A percentile compares a stretch with the other conserved stretches of the same genome.
Conservation (phyloP, 2,888 invertebrate species). For the Gisinianus flammeolus region DNA sequence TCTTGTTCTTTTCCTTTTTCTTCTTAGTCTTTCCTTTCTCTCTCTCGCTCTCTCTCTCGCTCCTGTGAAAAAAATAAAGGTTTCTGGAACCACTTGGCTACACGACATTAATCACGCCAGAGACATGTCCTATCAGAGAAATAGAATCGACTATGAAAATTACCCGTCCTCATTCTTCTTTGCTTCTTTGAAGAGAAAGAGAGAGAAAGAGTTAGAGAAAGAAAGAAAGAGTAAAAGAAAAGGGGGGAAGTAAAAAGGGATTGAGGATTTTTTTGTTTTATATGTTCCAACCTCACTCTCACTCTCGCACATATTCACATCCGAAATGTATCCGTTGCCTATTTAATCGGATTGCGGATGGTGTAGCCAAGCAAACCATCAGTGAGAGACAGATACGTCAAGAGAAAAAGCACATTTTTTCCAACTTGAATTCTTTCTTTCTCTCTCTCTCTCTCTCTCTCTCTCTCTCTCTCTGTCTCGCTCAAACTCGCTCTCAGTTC, state of each 20-base stretch:
- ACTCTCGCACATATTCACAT: not conserved
- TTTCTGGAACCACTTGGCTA: constrained; percentile 26
- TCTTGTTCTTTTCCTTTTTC: not conserved
- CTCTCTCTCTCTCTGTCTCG: too few species aligned
- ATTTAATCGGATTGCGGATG: constrained; percentile 34
- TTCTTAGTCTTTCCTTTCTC: not conserved
- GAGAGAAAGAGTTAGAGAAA: not conserved
- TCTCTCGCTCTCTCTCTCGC: not conserved
- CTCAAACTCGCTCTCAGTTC: too few species aligned
- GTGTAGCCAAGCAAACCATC: constrained; percentile 25
- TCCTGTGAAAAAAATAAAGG: not conserved
- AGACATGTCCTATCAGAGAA: constrained; percentile 38
- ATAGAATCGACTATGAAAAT: constrained; percentile 47
- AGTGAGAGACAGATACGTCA: constrained; percentile 27
- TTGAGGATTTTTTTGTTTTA: constrained; percentile 30
- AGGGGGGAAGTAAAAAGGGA: not conserved
- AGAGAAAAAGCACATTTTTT: constrained; percentile 26
- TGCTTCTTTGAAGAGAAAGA: not conserved
- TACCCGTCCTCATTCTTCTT: constrained; percentile 31
- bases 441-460: constrained; percentile 4
- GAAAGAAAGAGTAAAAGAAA: not conserved
- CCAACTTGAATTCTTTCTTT: not conserved
- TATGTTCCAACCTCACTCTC: not conserved
- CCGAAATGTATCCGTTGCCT: not conserved
- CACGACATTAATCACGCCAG: constrained; percentile 47